Conservation (phyloP, 2,797 vertebrate genomes). For the Todus mexicanus region DNA sequence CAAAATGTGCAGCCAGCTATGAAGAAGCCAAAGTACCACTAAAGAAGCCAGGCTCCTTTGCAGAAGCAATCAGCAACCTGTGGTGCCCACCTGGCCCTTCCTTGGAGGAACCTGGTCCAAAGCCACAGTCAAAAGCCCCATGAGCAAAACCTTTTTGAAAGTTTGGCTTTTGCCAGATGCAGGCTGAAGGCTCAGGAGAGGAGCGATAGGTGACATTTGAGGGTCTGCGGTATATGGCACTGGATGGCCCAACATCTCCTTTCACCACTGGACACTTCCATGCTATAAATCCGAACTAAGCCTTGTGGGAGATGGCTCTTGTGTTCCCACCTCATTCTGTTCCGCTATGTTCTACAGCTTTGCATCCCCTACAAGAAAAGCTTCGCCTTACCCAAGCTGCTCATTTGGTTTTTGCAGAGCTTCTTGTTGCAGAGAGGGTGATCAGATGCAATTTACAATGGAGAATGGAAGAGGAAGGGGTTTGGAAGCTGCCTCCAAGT, state of each 20-base stretch:
- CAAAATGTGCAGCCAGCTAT: neutral
- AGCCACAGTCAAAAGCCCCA: neutral
- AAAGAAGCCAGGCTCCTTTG: neutral
- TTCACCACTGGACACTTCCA: neutral
- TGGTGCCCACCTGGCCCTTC: neutral
- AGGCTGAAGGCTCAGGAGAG: neutral
- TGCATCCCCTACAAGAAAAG: neutral
- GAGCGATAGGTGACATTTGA: neutral
- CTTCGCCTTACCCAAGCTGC: neutral
- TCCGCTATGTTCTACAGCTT: neutral
- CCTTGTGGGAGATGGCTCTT: neutral
- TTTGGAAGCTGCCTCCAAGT: neutral
- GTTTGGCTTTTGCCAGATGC: neutral
- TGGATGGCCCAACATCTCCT: neutral
- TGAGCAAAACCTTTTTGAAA: neutral
- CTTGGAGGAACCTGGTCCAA: neutral
- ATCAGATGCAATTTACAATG: neutral
- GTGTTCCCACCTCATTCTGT: neutral
- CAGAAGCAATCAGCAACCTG: neutral
- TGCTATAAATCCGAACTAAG: neutral
- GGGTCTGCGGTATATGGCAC: neutral
- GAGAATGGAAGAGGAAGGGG: neutral
- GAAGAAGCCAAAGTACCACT: neutral
- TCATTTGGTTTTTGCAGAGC: accelerated
- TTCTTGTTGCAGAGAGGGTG: neutral